Percentiles rank a stretch among this genome's conserved stretches.
Conservation (phyloP, 2,888 invertebrate genomes). For the Lysandra bellargus region DNA sequence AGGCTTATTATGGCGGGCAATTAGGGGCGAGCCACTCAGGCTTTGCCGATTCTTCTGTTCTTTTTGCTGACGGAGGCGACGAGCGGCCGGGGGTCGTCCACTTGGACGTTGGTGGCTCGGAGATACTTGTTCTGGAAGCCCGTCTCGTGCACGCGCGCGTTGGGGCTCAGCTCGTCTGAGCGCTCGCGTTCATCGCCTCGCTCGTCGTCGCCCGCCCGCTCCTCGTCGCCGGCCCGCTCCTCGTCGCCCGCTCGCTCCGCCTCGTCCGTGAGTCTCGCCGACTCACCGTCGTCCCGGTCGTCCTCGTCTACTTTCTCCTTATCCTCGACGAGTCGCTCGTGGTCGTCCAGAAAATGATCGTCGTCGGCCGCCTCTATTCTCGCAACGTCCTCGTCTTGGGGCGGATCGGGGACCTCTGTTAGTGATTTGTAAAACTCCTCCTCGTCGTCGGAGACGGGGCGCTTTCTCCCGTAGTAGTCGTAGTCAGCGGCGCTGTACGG, state of each 20-base stretch:
- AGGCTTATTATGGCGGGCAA: constrained; percentile 62
- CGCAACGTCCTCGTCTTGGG: constrained; percentile 59
- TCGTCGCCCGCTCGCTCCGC: constrained; percentile 41
- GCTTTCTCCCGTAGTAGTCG: constrained; percentile 66
- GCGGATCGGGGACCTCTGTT: constrained; percentile 60
- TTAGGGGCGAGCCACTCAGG: constrained; percentile 39
- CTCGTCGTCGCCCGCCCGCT: constrained; percentile 48
- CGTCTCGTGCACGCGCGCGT: constrained; percentile 60
- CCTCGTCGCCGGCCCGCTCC: constrained; percentile 48
- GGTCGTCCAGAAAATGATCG: constrained; percentile 59
- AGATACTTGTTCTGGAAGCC: constrained; percentile 64
- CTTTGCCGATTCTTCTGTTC: constrained; percentile 43
- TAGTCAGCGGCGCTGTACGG: constrained; percentile 58
- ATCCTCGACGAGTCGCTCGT: constrained; percentile 61
- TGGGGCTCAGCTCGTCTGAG: constrained; percentile 56
- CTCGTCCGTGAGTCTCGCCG: constrained; percentile 44
- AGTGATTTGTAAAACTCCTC: constrained; percentile 58
- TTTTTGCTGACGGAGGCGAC: constrained; percentile 44
- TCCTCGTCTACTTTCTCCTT: constrained; percentile 51
- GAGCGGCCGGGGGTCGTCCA: constrained; percentile 55
- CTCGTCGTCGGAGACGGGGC: constrained; percentile 62
- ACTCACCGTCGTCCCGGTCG: constrained; percentile 39
- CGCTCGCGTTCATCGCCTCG: constrained; percentile 49
- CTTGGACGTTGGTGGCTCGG: constrained; percentile 60
- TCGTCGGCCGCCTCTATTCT: constrained; percentile 53